Base-by-base conservation (phyloP, 2,797 vertebrate species). In the Luscinia megarhynchos region DNA sequence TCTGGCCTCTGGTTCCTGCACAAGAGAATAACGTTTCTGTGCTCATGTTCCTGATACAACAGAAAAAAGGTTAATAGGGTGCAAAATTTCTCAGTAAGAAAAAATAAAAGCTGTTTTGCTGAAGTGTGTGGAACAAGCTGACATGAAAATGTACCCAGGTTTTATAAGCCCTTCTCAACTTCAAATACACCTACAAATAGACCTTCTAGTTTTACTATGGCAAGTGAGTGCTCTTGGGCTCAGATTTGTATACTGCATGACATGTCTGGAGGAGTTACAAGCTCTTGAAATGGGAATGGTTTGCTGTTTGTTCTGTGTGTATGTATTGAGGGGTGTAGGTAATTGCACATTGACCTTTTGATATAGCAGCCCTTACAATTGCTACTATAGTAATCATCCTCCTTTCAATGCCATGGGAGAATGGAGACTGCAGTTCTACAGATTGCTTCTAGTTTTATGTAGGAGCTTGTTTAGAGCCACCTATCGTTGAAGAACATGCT, bases 61-160 rank as follows among this genome's bases (percentile, higher is more conserved):
- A 82, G 67, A 59, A n/a, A 46, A 48, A 85, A 96, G 92, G 91
- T 97, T 95, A 95, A 96, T 88, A 96, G 83, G 55, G 91, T 93
- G 75, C 92, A 90, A 87, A 93, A 86, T 84, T 94, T 94, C 74
- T 92, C 63, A 22, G 17, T 73, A 77, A 73, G 40, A 90, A 89
- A 87, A 95, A 76, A 51, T 45, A 68, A 93, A 95, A 93, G 58
- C 62, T 84, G 41, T 86, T 96, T 88, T 88, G 55, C 68, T 92
- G 76, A 83, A 86, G 69, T 59, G 22, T 48, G 17, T 90, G 76
- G 66, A 92, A 91, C 83, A 93, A 93, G 83, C 43, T 93, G 82
- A 86, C 79, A 41, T 76, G 70, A 93, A 93, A 96, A 84, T 18
- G 16, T 76, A 86, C 55, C 51, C 30, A 57, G n/a, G 74, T 93